phyloP scores from a whole-genome alignment of 1,140 invertebrate genomes.

The Latrodectus geometricus region DNA sequence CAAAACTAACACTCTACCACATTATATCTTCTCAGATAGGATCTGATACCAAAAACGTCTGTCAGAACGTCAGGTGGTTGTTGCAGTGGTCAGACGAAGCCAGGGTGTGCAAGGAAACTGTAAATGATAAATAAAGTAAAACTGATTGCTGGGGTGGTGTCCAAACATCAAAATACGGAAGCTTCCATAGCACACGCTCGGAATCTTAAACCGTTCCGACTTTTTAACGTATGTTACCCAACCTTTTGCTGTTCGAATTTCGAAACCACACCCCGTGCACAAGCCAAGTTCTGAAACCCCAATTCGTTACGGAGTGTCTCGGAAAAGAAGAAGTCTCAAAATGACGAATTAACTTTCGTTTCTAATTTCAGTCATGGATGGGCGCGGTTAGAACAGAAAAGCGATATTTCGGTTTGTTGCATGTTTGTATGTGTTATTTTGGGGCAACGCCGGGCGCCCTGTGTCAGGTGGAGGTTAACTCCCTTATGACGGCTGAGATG shows the following conservation, averaged over 20 bases:
- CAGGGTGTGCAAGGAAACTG: not conserved
- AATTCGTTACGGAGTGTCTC: conserved; percentile 6
- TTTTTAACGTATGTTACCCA: not conserved
- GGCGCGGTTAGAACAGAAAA: conserved; percentile 27
- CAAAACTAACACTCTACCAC: too few species aligned
- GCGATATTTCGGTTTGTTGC: conserved; percentile 31
- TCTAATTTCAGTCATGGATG: conserved; percentile 25
- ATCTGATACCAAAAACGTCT: too few species aligned
- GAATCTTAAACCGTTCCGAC: conserved; percentile 17
- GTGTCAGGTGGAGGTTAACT: not conserved
- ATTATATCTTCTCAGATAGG: too few species aligned
- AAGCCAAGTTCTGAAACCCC: not conserved
- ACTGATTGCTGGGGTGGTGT: conserved; percentile 24
- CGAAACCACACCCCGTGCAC: conserved; percentile 23
- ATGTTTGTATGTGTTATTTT: not conserved
- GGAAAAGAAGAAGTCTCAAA: conserved; percentile 12
- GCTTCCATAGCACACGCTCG: not conserved
- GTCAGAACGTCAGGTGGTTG: too few species aligned
- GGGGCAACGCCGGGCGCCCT: too few species aligned
- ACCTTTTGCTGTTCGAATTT: conserved; percentile 14
- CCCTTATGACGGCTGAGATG: conserved; percentile 51
- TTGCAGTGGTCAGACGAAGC: too few species aligned
- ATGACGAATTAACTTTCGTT: conserved; percentile 43
- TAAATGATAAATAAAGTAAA: too few species aligned
- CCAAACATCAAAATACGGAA: conserved; percentile 30